Evolutionary conservation across 2,888 invertebrate species (phyloP), one percentile per base, ranked within the genome.

Genomic region (Uropetala carovei): DNA sequence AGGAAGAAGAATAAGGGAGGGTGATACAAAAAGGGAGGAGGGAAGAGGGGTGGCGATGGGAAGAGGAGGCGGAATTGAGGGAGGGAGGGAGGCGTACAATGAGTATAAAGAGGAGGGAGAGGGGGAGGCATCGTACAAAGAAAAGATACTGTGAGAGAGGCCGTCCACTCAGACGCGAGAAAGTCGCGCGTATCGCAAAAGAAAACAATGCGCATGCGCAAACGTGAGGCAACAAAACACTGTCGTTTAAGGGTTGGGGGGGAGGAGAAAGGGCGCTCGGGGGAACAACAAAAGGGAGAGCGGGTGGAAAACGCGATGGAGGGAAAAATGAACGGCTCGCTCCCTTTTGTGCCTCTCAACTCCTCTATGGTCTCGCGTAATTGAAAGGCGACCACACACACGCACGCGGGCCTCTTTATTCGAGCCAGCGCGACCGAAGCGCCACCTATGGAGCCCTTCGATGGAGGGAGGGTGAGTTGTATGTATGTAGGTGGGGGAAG

Each of bases 371-470:
- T 60, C 89, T 89, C 89, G 43, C 64, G 64, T 89, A 89, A 89
- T 89, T 89, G 89, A 89, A 89, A 89, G 89, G 89, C 89, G 89
- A 89, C 89, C 89, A 89, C 89, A 89, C 89, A 64, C 89, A 89
- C 43, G 89, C 30, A 86, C 86, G 59, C 58, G 68, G 43, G 56
- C 56, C 43, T 68, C 75, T 75, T 22, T 75, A 75, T 75, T 75
- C 75, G 18, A 75, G 64, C 30, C 89, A 43, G n/a, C 16, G 43
- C 43, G 64, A 64, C 43, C 7, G 86, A 68, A 64, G 89, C 89
- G 89, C 89, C 89, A 89, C 89, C 89, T 68, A 30, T 43, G 64
- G 10, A 43, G 5, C 43, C 43, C 43, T 43, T 43, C 43, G 43
- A 43, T 43, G 43, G 43, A 43, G 5, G 5, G 43, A 43, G 43